Conservation (phyloP, 2,113 vertebrate genomes). For the Alexandromys fortis region DNA sequence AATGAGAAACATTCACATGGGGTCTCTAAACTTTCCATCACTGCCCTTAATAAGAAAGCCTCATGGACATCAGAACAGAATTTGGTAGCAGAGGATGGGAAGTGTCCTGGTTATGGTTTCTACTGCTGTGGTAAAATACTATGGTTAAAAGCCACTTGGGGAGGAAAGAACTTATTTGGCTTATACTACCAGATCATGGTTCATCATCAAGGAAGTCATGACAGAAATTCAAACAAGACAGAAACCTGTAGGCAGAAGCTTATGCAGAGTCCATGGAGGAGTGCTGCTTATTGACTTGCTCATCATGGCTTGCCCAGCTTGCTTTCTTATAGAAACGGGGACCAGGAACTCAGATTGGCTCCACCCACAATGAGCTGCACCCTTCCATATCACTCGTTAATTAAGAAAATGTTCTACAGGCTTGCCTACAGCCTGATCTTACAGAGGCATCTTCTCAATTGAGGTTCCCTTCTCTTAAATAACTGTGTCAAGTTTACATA, state of each 20-base stretch:
- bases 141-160: neutral
- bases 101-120: neutral
- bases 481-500: neutral
- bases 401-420: neutral
- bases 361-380: neutral
- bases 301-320: neutral
- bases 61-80: neutral
- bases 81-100: too few species aligned
- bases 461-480: neutral
- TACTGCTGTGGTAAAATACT: too few species aligned
- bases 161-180: neutral
- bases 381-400: neutral
- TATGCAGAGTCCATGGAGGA: neutral
- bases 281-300: neutral
- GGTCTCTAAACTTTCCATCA: neutral
- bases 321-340: neutral
- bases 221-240: neutral
- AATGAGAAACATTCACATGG: neutral
- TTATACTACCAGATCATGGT: neutral
- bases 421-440: neutral
- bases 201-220: neutral
- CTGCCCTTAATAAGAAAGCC: neutral
- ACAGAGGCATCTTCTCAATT: neutral
- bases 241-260: neutral
- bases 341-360: neutral